These are phyloP conservation scores for Schlechtendalia chinensis DNA, from an alignment of 1,140 invertebrate species.

Conservation along the genomic window DNA sequence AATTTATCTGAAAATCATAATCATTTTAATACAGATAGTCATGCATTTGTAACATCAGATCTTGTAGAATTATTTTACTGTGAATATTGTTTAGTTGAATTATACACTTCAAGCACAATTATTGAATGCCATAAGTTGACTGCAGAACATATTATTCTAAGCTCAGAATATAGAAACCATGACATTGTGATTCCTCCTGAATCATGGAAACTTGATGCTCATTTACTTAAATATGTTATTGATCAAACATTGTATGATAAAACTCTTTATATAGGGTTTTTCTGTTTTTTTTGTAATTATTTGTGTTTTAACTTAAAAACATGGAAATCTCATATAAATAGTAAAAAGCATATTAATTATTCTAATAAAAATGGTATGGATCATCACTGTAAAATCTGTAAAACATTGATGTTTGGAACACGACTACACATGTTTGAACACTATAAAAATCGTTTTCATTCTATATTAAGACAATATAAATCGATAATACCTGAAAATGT, in stretches of 20 bases:
- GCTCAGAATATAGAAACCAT: neutral
- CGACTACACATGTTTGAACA: conserved; percentile 25
- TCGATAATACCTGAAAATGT: no score
- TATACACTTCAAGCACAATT: neutral
- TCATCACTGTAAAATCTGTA: conserved; percentile 41
- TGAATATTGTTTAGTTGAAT: conserved; percentile 34
- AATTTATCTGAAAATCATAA: neutral
- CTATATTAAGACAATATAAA: conserved; percentile 22
- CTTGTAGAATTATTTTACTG: conserved; percentile 40
- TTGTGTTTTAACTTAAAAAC: neutral
- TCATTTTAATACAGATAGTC: conserved; percentile 32
- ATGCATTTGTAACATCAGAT: conserved; percentile 23
- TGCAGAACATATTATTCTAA: conserved; percentile 30
- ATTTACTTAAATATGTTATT: conserved; percentile 23
- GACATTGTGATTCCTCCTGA: neutral
- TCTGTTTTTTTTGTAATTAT: conserved; percentile 39
- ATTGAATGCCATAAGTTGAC: conserved; percentile 10
- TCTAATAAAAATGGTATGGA: neutral
- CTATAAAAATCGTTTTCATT: conserved; percentile 33
- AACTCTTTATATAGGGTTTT: conserved; percentile 32
- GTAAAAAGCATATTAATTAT: conserved; percentile 15
- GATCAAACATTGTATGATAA: conserved; percentile 24
- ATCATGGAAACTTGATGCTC: neutral
- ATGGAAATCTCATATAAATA: conserved; percentile 35
- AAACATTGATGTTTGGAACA: conserved; percentile 35